Conservation (phyloP, 2,797 vertebrate species). For the Acanthiza pusilla region DNA sequence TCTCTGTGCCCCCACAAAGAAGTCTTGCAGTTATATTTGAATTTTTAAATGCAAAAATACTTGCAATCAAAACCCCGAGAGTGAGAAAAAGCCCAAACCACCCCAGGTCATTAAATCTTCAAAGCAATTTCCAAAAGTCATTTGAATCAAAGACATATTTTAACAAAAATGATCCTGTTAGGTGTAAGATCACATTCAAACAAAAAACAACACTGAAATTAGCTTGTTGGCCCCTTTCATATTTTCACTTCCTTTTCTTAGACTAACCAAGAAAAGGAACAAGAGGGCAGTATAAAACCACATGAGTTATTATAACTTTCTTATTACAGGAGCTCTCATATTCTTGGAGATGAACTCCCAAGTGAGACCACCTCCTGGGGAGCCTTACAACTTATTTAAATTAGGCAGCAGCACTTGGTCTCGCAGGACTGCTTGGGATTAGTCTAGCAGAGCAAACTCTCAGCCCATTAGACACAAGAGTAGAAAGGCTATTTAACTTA, state of each 20-base stretch:
- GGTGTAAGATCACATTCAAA: background rate
- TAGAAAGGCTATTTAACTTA: slow-evolving; percentile 60
- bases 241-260: background rate
- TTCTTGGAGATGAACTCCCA: background rate
- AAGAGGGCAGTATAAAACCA: background rate
- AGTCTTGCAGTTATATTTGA: background rate
- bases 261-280: background rate
- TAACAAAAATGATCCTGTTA: background rate
- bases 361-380: background rate
- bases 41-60: background rate
- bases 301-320: background rate
- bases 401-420: background rate
- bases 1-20: background rate
- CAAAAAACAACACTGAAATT: background rate
- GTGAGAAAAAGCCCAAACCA: background rate
- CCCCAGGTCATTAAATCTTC: background rate
- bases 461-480: background rate
- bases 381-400: background rate
- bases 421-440: background rate
- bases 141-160: background rate
- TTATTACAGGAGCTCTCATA: background rate
- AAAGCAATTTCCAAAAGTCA: background rate
- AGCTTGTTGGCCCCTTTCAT: background rate
- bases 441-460: background rate
- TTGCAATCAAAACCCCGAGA: background rate